Percentiles rank a stretch among this genome's conserved stretches.
Evolutionary conservation across 1,140 invertebrate species (phyloP).

Genomic region (Cyclina sinensis): DNA sequence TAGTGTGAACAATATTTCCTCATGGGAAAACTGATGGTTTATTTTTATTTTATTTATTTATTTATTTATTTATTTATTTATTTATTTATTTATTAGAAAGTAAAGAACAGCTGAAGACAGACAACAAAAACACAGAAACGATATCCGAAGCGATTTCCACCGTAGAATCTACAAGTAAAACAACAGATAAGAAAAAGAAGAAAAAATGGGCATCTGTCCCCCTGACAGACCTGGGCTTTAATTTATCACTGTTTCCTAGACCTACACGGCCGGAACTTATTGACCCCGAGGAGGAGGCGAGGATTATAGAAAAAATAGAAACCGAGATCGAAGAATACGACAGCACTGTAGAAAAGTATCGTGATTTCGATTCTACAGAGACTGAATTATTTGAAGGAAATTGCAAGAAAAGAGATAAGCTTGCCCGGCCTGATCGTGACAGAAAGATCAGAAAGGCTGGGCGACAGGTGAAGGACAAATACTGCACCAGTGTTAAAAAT

Average conservation of each 20-base stretch:
- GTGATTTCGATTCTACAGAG: conserved; percentile 26
- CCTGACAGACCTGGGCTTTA: conserved; percentile 73
- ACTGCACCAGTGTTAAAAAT: conserved; percentile 78
- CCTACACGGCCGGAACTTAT: conserved; percentile 28
- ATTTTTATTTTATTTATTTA: no score
- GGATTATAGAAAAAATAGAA: conserved; percentile 65
- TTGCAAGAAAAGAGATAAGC: conserved; percentile 61
- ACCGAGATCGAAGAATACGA: conserved; percentile 67
- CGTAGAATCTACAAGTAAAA: no score
- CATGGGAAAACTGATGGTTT: no score
- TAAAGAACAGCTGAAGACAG: no score
- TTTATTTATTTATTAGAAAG: no score
- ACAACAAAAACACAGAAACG: no score
- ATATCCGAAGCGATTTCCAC: no score
- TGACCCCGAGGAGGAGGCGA: conserved; percentile 45
- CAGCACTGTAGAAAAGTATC: conserved; percentile 58
- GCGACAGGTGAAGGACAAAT: conserved; percentile 79
- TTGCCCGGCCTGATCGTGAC: conserved; percentile 72
- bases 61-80: no score
- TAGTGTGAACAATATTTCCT: no score
- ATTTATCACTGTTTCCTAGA: conserved; percentile 76
- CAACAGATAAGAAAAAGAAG: conserved; percentile 67
- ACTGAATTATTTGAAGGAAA: conserved; percentile 57
- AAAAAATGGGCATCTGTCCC: conserved; percentile 79
- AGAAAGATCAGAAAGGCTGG: conserved; percentile 77